phyloP scores from a whole-genome alignment of 2,888 invertebrate genomes.

The Anorthoa munda region DNA sequence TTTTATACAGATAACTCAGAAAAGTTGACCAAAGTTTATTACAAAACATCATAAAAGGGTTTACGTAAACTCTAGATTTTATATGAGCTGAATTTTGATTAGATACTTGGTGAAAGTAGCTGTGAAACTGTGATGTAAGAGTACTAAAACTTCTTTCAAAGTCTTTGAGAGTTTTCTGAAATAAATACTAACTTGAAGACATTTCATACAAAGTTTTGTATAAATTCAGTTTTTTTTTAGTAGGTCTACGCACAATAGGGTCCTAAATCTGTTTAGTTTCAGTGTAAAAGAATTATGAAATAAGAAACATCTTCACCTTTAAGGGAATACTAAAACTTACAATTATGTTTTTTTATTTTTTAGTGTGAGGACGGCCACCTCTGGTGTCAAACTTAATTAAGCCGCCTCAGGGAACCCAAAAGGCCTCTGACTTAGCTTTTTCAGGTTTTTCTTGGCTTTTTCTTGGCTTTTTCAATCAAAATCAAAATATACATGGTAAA shows the following conservation, averaged over 20 bases:
- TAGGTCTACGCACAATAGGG: not conserved
- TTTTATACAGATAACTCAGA: not conserved
- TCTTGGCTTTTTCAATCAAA: too few relatives aligned
- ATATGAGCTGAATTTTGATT: conserved; percentile 28
- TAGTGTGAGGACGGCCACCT: too few relatives aligned
- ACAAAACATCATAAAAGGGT: conserved; percentile 16
- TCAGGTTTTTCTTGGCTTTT: too few relatives aligned
- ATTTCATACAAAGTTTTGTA: conserved; percentile 25
- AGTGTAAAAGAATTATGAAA: not conserved
- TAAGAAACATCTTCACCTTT: not conserved
- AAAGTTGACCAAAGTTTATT: not conserved
- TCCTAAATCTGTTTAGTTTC: not conserved
- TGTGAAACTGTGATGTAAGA: not conserved
- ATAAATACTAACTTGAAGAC: conserved; percentile 24
- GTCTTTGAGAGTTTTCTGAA: not conserved
- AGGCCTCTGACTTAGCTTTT: too few relatives aligned
- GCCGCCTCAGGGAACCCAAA: too few relatives aligned
- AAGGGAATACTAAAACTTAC: not conserved
- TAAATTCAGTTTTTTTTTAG: conserved; percentile 16
- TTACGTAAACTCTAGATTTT: conserved; percentile 4
- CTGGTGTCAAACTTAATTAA: too few relatives aligned
- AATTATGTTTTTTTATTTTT: too few relatives aligned
- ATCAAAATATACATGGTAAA: too few relatives aligned
- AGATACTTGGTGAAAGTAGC: conserved; percentile 11
- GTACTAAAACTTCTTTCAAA: conserved; percentile 18